Base-by-base conservation (phyloP, 2,113 vertebrate species). In the Gopherus evgoodei region DNA sequence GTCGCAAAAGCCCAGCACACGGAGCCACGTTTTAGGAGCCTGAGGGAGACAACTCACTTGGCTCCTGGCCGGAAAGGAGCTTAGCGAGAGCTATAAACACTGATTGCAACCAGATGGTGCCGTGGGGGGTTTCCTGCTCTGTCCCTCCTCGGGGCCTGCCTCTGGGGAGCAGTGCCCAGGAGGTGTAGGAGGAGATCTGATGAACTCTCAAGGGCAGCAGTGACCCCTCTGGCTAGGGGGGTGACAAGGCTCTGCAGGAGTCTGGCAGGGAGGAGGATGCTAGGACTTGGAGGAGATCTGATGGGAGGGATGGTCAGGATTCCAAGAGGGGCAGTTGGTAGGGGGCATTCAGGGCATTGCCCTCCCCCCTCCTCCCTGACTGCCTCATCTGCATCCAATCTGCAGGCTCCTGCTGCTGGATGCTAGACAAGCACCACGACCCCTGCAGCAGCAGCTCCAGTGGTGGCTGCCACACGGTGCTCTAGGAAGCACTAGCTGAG, bases 81-180 rank as follows among this genome's bases (percentile, higher is more conserved):
- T 1, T 4, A 8, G 96, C 92, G 94, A 94, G 95, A 3, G 84
- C 92, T 83, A 84, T 80, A 35, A 83, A 38, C 57, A 1, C 0
- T 94, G 96, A 96, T 94, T 90, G 38, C 92, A 94, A 90, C 8
- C 97, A 95, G 90, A 96, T 97, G 96, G 93, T 76, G 6, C 86
- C 2, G 56, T 54, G 78, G 44, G 10, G 5, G 91, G 69, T 16
- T 17, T 57, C 69, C 69, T 56, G 49, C 76, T 10, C 50, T 0
- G 1, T 42, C 56, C n/a, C 75, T 0, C 0, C 89, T 69, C 88
- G 5, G 25, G 56, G 57, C 1, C 1, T 84, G 57, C 56, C 0
- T 0, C 50, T 3, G 52, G 2, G 1, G 11, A 87, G 27, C 1
- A 0, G 79, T 56, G 24, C 8, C 38, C 14, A 0, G 0, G 42